Percentiles rank a stretch among this genome's conserved stretches.
These are phyloP conservation scores for Psilopogon haemacephalus DNA, from an alignment of 2,113 vertebrate genomes.

Conservation along the genomic window DNA sequence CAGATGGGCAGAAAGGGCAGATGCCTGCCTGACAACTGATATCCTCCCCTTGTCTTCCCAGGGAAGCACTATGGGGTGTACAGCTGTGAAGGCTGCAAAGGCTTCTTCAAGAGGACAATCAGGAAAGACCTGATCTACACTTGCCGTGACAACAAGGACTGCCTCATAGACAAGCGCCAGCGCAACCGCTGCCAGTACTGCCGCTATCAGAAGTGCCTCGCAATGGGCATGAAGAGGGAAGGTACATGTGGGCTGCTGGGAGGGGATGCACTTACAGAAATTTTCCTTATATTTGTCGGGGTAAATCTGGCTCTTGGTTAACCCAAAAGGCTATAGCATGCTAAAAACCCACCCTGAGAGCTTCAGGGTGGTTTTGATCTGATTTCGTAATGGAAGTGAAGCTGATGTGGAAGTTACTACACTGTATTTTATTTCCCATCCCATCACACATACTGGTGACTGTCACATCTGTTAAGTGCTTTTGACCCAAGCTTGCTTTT, in stretches of 20 bases:
- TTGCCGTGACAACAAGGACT: conserved; percentile 94
- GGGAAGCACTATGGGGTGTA: conserved; percentile 98
- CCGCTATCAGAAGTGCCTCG: conserved; percentile 98
- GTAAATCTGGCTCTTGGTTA: neutral
- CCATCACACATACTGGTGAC: neutral
- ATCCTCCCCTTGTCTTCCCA: conserved; percentile 39
- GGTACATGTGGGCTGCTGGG: conserved; percentile 68
- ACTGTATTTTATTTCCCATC: neutral
- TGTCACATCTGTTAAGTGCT: neutral
- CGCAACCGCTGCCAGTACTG: conserved; percentile 98
- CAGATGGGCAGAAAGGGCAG: neutral
- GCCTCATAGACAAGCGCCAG: conserved; percentile 94
- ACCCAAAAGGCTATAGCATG: neutral
- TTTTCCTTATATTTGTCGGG: neutral
- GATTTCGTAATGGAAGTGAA: fast-evolving
- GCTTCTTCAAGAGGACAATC: conserved; percentile 96
- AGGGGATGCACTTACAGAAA: neutral
- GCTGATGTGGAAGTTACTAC: neutral
- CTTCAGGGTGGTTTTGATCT: neutral
- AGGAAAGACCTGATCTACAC: conserved; percentile 95
- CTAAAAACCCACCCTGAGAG: neutral
- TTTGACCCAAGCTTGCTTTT: neutral
- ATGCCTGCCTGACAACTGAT: neutral
- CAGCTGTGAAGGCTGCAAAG: conserved; percentile 97
- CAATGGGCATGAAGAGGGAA: conserved; percentile 97